Percentiles rank a stretch among this genome's conserved stretches.
Evolutionary conservation across 2,888 invertebrate genomes (phyloP).

Genomic region (Dolichopus griseipennis): DNA sequence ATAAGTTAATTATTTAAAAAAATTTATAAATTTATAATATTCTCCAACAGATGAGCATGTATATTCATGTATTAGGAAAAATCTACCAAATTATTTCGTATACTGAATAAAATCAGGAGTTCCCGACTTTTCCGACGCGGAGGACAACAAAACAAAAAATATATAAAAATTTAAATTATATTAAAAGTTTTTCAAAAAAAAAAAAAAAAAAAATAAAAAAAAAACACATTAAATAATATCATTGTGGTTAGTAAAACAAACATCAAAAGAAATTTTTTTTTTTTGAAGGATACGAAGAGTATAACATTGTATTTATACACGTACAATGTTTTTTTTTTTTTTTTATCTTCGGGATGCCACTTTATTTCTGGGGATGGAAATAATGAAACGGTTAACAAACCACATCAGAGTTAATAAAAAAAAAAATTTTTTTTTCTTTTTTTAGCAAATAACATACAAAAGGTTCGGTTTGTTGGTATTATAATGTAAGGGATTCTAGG

Average conservation of each 20-base stretch:
- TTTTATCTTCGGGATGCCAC: not conserved
- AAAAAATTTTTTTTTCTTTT: too few species aligned
- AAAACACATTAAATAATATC: not conserved
- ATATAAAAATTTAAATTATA: not conserved
- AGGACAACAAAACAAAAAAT: not conserved
- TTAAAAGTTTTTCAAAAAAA: not conserved
- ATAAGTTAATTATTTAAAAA: too few species aligned
- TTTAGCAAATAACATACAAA: too few species aligned
- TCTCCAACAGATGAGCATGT: too few species aligned
- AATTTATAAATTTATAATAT: too few species aligned
- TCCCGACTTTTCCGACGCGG: not conserved
- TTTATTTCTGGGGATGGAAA: not conserved
- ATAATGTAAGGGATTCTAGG: too few species aligned
- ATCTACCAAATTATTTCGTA: too few species aligned
- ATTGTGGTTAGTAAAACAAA: not conserved
- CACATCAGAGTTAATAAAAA: conserved; percentile 3
- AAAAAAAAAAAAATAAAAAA: not conserved
- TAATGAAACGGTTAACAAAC: conserved; percentile 6
- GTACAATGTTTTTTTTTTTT: not conserved
- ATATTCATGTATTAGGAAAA: too few species aligned
- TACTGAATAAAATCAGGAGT: too few species aligned
- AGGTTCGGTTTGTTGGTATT: too few species aligned
- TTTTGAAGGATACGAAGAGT: not conserved
- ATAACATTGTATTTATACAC: too few species aligned
- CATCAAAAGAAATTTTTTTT: not conserved